phyloP scores from a whole-genome alignment of 2,888 invertebrate genomes.

The Drosophila rubida region DNA sequence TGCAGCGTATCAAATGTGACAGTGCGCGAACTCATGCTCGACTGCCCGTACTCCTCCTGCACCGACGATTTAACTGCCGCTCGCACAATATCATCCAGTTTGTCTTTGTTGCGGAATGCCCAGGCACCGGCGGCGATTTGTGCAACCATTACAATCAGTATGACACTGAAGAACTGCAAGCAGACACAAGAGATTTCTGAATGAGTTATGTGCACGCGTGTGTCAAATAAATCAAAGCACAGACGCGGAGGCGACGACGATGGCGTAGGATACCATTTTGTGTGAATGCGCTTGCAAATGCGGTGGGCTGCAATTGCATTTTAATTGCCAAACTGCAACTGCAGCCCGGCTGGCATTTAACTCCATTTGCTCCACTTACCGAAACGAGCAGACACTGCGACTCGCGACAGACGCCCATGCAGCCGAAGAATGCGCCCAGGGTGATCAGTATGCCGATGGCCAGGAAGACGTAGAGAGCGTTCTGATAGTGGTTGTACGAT shows the following conservation, averaged over 20 bases:
- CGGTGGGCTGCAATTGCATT: conserved; percentile 46
- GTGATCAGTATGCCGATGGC: conserved; percentile 90
- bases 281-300: neutral
- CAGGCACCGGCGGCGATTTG: conserved; percentile 92
- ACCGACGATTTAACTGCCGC: conserved; percentile 88
- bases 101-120: conserved; percentile 90
- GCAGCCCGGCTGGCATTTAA: neutral
- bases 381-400: conserved; percentile 91
- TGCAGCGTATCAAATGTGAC: conserved; percentile 89
- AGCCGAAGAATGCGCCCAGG: conserved; percentile 92
- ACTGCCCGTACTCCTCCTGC: conserved; percentile 87
- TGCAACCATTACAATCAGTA: conserved; percentile 91
- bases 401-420: conserved; percentile 92
- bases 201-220: conserved; percentile 47
- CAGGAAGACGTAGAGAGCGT: conserved; percentile 90
- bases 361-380: conserved; percentile 86
- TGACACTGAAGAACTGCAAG: conserved; percentile 90
- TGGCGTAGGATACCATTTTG: conserved; percentile 12
- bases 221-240: conserved; percentile 27
- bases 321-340: conserved; percentile 40
- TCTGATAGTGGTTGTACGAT: conserved; percentile 85
- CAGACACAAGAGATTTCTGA: conserved; percentile 34
- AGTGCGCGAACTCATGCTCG: conserved; percentile 86
- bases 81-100: conserved; percentile 88
- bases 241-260: conserved; percentile 20